Percentiles rank a stretch among this genome's conserved stretches.
phyloP scores from a whole-genome alignment of 2,797 vertebrate species.

The Megaceryle alcyon region DNA sequence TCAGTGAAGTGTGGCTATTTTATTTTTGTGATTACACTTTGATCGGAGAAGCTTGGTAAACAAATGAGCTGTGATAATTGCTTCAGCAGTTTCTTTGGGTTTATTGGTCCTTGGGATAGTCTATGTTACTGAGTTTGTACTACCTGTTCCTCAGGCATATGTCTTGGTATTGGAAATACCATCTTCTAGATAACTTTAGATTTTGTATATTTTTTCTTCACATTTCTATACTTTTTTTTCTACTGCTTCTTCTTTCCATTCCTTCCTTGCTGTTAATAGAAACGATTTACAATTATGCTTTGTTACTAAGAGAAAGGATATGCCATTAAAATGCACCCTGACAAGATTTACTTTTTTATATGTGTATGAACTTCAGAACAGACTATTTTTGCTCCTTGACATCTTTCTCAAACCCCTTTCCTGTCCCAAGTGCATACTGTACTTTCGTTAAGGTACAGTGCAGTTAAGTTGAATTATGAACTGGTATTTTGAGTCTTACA shows the following conservation, averaged over 20 bases:
- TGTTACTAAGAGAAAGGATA: neutral
- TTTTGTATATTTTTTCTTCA: neutral
- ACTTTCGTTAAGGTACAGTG: neutral
- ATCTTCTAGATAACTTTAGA: neutral
- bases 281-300: neutral
- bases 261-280: neutral
- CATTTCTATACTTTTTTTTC: neutral
- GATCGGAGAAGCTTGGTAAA: neutral
- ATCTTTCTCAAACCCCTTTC: neutral
- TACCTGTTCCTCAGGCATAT: neutral
- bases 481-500: neutral
- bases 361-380: neutral
- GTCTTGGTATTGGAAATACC: neutral
- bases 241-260: neutral
- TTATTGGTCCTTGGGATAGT: slow-evolving; percentile 3
- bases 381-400: neutral
- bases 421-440: neutral
- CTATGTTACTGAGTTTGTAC: neutral
- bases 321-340: neutral
- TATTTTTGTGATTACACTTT: slow-evolving; percentile 4
- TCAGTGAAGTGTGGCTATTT: neutral
- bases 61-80: neutral
- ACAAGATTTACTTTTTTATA: neutral
- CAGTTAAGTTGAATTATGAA: neutral
- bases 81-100: slow-evolving; percentile 5